Percentiles rank a stretch among this genome's conserved stretches.
Conservation (phyloP, 2,113 vertebrate species). For the Pelmatolapia mariae region DNA sequence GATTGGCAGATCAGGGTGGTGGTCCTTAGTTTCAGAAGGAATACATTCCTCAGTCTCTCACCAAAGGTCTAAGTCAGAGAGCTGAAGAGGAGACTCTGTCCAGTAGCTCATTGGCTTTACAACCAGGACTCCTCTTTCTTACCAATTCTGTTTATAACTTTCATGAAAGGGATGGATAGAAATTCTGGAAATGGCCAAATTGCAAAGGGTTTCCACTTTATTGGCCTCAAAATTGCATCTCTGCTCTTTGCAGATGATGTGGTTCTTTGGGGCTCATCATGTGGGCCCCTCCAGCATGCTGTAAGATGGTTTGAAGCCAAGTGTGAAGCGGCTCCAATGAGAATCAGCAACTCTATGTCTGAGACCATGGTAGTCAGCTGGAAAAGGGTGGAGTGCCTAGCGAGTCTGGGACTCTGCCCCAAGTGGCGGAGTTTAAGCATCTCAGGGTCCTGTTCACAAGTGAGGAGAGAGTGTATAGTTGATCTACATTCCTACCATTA, state of each 20-base stretch:
- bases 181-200: background rate
- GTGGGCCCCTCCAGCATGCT: background rate
- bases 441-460: background rate
- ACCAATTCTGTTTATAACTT: background rate
- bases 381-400: background rate
- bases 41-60: background rate
- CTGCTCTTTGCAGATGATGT: background rate
- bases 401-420: accelerated
- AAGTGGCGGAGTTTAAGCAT: background rate
- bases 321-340: background rate
- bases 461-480: background rate
- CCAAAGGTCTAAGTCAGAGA: background rate
- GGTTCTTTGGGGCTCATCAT: background rate
- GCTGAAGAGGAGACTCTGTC: background rate
- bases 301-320: background rate
- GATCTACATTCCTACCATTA: background rate
- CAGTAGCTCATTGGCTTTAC: background rate
- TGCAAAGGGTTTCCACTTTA: background rate
- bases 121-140: background rate
- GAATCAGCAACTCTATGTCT: background rate
- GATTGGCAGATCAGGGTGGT: background rate
- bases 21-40: background rate
- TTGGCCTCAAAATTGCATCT: background rate
- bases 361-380: accelerated
- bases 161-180: background rate